phyloP scores from a whole-genome alignment of 2,797 vertebrate genomes.

The Tamandua tetradactyla region DNA sequence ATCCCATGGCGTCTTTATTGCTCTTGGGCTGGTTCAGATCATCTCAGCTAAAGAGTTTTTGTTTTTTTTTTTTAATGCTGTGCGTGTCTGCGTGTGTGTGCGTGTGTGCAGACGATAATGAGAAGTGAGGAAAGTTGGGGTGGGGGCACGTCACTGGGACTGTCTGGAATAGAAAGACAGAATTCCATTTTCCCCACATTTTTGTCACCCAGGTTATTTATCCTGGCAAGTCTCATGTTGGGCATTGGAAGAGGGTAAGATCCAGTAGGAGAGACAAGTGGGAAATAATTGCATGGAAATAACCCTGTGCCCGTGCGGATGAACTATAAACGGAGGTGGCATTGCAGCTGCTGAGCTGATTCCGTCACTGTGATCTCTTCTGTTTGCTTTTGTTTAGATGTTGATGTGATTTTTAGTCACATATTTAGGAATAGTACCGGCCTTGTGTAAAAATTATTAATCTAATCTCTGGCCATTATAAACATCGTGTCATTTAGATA shows the following conservation, averaged over 20 bases:
- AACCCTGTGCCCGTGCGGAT: neutral
- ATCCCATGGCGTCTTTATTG: neutral
- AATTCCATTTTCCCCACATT: slow-evolving; percentile 6
- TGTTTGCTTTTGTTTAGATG: neutral
- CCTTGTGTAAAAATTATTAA: slow-evolving; percentile 46
- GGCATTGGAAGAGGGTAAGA: neutral
- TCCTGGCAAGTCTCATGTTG: neutral
- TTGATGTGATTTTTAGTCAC: slow-evolving; percentile 33
- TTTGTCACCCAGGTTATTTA: slow-evolving; percentile 10
- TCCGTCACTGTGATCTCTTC: neutral
- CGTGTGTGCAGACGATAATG: neutral
- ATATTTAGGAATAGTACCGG: slow-evolving; percentile 6
- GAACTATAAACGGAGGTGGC: neutral
- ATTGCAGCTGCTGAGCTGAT: neutral
- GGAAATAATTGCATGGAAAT: neutral
- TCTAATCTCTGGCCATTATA: neutral
- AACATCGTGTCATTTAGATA: slow-evolving; percentile 1
- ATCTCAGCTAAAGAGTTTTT: neutral
- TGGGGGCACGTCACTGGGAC: neutral
- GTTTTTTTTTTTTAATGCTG: neutral
- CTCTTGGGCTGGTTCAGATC: neutral
- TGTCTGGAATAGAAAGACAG: neutral
- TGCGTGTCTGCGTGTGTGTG: neutral
- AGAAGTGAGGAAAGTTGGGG: neutral
- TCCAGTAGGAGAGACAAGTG: neutral